These are phyloP conservation scores for Cyanistes caeruleus DNA, from an alignment of 2,113 vertebrate species.

Conservation along the genomic window DNA sequence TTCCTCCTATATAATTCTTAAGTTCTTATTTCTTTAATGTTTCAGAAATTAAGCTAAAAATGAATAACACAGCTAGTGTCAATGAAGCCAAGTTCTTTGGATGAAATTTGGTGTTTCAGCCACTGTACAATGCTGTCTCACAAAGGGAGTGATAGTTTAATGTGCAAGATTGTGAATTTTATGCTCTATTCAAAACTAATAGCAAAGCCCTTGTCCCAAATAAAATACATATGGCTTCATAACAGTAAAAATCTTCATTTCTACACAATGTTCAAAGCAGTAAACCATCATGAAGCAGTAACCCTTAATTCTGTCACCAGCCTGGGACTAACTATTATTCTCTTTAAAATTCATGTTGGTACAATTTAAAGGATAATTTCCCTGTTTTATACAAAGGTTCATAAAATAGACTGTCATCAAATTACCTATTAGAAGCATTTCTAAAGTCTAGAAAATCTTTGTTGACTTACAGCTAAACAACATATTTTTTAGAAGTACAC, in stretches of 20 bases:
- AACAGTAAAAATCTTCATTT: not conserved
- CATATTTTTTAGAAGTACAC: not conserved
- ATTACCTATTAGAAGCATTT: not conserved
- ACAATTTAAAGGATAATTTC: not conserved
- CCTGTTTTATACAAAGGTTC: not conserved
- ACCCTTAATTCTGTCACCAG: not conserved
- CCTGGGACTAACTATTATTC: not conserved
- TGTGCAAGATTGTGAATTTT: not conserved
- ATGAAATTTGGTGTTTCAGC: not conserved
- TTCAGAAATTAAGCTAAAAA: not conserved
- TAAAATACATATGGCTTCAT: not conserved
- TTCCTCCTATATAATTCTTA: not conserved
- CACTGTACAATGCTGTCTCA: not conserved
- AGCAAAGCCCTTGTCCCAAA: not conserved
- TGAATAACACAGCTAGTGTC: not conserved
- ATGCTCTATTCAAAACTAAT: not conserved
- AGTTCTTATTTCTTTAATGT: not conserved
- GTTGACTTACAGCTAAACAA: not conserved
- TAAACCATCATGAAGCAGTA: not conserved
- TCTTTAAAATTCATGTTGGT: not conserved
- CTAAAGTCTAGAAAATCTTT: not conserved
- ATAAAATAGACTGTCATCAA: not conserved
- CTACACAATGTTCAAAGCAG: not conserved
- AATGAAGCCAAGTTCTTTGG: not conserved
- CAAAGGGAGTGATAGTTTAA: not conserved